Percentiles rank a stretch among this genome's conserved stretches.
Evolutionary conservation across 1,140 invertebrate genomes (phyloP).

Genomic region (Drosophila azteca): DNA sequence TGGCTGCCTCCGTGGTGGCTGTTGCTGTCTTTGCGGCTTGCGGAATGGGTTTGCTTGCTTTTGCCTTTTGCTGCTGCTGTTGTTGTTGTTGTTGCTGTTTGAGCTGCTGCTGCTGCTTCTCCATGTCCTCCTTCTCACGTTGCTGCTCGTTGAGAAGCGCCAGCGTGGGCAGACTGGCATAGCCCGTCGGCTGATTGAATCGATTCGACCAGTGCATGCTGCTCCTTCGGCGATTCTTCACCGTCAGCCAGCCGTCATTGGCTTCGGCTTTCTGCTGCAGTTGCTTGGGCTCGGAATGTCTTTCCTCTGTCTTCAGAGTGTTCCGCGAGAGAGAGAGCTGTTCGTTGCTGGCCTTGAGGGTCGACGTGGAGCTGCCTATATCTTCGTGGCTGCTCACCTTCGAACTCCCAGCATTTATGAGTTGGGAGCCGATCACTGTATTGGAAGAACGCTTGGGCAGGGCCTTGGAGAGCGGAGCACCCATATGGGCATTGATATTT

Average conservation of each 20-base stretch:
- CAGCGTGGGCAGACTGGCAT: constrained; percentile 87
- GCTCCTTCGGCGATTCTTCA: constrained; percentile 86
- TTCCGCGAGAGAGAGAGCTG: constrained; percentile 57
- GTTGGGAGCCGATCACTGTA: constrained; percentile 14
- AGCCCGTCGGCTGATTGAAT: constrained; percentile 88
- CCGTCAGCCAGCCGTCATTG: constrained; percentile 88
- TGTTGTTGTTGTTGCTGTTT: constrained; percentile 26
- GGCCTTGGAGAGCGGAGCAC: constrained; percentile 1
- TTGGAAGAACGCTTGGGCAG: constrained; percentile 27
- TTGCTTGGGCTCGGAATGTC: constrained; percentile 83
- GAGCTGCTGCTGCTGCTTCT: constrained; percentile 7
- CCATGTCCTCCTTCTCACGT: constrained; percentile 58
- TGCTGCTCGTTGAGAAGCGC: constrained; percentile 84
- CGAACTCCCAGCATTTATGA: constrained; percentile 12
- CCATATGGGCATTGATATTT: no score
- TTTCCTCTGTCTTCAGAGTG: constrained; percentile 55
- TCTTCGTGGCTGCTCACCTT: constrained; percentile 69
- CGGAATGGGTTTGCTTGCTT: constrained; percentile 12
- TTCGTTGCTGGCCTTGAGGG: constrained; percentile 79
- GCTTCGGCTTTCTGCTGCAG: constrained; percentile 77
- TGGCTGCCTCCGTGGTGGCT: constrained; percentile 38
- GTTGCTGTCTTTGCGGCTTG: constrained; percentile 15
- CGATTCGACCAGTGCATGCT: constrained; percentile 87
- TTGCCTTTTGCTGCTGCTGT: constrained; percentile 37
- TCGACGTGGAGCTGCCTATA: constrained; percentile 78